Percentiles rank a stretch among this genome's conserved stretches.
These are phyloP conservation scores for Heterohyrax brucei DNA, from an alignment of 2,797 vertebrate species.

Conservation along the genomic window DNA sequence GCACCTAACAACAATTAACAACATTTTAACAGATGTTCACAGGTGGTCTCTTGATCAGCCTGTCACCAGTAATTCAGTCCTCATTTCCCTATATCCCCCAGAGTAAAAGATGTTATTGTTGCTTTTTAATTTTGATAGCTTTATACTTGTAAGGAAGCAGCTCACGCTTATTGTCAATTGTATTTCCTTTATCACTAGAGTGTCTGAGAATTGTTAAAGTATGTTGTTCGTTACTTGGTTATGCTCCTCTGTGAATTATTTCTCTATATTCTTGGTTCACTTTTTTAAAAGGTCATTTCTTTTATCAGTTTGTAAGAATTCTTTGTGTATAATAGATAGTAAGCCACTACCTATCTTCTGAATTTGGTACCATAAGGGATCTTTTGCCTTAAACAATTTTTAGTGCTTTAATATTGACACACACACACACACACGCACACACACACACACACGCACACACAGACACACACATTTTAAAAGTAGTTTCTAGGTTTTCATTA, in stretches of 20 bases:
- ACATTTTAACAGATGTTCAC: background rate
- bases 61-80: background rate
- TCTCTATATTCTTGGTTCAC: background rate
- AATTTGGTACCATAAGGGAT: background rate
- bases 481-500: constrained; percentile 26
- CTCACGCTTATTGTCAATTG: background rate
- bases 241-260: background rate
- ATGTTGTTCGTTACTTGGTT: background rate
- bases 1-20: no score
- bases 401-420: constrained; percentile 20
- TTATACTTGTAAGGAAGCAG: background rate
- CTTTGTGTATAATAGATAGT: constrained; percentile 3
- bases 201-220: background rate
- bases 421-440: no score
- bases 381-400: constrained; percentile 4
- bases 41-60: background rate
- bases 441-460: no score
- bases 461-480: background rate
- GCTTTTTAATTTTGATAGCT: background rate
- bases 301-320: background rate
- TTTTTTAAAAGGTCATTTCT: background rate
- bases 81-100: background rate
- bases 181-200: background rate
- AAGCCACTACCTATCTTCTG: background rate
- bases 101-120: background rate